These are phyloP conservation scores for Falco concolor DNA, from an alignment of 2,797 vertebrate species.

Conservation along the genomic window DNA sequence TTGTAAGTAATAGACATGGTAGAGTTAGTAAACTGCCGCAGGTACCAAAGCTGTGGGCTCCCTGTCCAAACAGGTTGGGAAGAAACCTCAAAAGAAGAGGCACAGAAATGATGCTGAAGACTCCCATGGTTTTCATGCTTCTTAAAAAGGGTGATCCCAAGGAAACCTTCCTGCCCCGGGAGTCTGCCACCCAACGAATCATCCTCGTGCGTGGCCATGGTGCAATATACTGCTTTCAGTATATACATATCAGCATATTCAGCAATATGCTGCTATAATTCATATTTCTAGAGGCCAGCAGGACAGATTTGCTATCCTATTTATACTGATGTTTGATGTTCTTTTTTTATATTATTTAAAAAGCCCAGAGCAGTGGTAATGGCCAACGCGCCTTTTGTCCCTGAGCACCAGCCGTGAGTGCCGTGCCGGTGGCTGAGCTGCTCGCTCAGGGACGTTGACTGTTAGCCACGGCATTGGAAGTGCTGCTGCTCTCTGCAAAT, in stretches of 20 bases:
- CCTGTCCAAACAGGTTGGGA: neutral
- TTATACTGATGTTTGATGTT: neutral
- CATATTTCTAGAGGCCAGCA: neutral
- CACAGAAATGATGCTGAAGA: no score
- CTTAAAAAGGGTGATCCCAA: neutral
- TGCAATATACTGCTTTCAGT: neutral
- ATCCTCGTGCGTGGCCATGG: neutral
- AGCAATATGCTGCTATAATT: neutral
- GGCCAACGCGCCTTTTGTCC: neutral
- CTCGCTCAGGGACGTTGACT: neutral
- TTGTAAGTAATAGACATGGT: no score
- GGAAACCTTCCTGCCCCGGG: neutral
- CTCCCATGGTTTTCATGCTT: fast-evolving
- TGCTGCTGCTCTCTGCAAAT: neutral
- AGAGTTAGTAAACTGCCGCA: neutral
- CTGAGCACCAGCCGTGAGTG: neutral
- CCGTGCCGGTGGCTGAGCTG: neutral
- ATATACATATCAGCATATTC: neutral
- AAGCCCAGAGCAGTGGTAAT: neutral
- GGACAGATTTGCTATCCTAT: neutral
- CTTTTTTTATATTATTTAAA: neutral
- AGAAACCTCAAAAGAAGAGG: neutral
- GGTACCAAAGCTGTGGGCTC: neutral
- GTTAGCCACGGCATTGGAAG: neutral
- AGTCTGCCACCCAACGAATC: neutral